Evolutionary conservation across 37 sponge, comb jelly and placozoan species (phyloP), one percentile per base, ranked within the genome.

Genomic region (Bolinopsis microptera): DNA sequence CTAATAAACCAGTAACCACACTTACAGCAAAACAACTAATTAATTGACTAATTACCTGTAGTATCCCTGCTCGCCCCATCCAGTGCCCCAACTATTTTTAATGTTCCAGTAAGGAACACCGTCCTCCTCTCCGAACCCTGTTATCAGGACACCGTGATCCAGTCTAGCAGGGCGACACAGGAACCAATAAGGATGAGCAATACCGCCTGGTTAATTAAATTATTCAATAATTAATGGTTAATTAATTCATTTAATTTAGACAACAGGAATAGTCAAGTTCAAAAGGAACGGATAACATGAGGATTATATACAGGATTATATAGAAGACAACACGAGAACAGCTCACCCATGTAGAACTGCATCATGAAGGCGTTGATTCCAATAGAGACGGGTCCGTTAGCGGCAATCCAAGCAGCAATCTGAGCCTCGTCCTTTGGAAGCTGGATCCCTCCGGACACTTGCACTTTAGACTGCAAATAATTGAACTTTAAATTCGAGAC

Each of bases 71-170:
- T 86, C 90, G n/a, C 90, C 90, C 90, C 90, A 86, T 30, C 35
- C 35, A 22, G 32, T 34, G 3, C 90, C 35, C 90, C 90, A 86
- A 27, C 61, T 41, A 88, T 94, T 96, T 38, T 96, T 96, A 33
- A 96, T 75, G 38, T 93, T 40, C 96, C 96, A 96, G 95, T 94
- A 94, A 0, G 94, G 92, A 31, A 74, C 94, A 0, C 92, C 94
- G 39, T 67, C 92, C 74, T 86, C 90, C 48, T 24, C 67, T 30
- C 90, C 90, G 30, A 39, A 86, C 2, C 90, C 90, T 3, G 90
- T 41, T 23, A 86, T 86, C 31, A 86, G 90, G 30, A 86, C 90
- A 13, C 90, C 90, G 90, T 86, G 90, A 25, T 86, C 35, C 24
- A 86, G 48, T 9, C 25, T 41, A 30, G 30, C 23, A 13, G 90